A percentile compares a stretch with the other conserved stretches of the same genome.
phyloP scores from a whole-genome alignment of 2,797 vertebrate species.

The Salmo trutta region DNA sequence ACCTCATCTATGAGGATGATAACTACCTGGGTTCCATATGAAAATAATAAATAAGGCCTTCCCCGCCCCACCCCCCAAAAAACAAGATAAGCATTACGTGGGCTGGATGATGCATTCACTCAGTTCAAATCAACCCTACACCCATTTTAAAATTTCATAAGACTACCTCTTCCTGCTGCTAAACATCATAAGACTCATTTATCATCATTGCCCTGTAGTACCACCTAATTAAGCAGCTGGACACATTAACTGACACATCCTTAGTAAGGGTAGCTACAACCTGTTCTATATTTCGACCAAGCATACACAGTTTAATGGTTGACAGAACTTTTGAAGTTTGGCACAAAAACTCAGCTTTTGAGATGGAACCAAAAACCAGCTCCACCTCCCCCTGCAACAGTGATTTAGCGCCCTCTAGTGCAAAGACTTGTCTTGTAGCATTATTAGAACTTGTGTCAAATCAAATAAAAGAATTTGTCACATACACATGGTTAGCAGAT shows the following conservation, averaged over 20 bases:
- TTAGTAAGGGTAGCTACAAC: not conserved
- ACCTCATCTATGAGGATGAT: not conserved
- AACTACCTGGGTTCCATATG: not conserved
- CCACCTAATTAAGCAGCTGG: not conserved
- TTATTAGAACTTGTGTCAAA: not conserved
- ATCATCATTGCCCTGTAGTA: not conserved
- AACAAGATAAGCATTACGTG: not conserved
- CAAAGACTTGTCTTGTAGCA: not conserved
- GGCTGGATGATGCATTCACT: not conserved
- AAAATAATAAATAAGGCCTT: not conserved
- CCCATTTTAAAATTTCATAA: not conserved
- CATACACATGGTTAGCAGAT: too few species aligned
- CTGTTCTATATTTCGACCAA: not conserved
- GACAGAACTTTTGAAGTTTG: conserved; percentile 1
- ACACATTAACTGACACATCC: not conserved
- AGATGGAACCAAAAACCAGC: not conserved
- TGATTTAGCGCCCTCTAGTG: conserved; percentile 69
- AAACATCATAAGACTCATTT: not conserved
- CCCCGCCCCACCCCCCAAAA: not conserved
- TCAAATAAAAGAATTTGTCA: too few species aligned
- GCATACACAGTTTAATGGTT: not conserved
- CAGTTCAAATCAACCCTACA: not conserved
- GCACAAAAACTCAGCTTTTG: not conserved
- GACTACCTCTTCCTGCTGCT: not conserved
- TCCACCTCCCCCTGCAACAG: conserved; percentile 20